Conservation (phyloP, 2,888 invertebrate species). For the Pseudolycoriella hygida region DNA sequence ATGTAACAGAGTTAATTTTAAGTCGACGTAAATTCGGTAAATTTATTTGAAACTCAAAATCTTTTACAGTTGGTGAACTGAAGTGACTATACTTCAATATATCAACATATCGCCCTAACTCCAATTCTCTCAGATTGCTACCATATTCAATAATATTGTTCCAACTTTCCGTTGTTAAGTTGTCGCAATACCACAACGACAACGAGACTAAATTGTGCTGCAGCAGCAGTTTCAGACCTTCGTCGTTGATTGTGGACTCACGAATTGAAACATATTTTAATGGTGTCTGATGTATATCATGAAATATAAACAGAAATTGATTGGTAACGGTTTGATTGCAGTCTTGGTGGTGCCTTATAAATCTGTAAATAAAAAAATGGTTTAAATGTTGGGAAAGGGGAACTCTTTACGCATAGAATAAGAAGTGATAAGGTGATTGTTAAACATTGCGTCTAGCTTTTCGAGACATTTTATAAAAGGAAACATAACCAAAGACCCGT, state of each 20-base stretch:
- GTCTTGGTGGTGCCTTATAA: conserved; percentile 26
- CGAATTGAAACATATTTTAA: conserved; percentile 50
- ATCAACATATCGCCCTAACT: conserved; percentile 49
- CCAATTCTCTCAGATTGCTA: conserved; percentile 47
- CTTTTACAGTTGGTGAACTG: conserved; percentile 35
- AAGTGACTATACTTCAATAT: conserved; percentile 35
- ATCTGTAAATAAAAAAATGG: conserved; percentile 22
- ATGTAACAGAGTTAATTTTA: conserved; percentile 26
- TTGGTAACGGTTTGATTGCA: conserved; percentile 39
- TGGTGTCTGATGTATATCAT: conserved; percentile 45
- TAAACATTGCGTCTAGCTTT: neutral
- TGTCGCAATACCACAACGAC: conserved; percentile 56
- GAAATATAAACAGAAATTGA: conserved; percentile 51
- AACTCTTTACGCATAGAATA: conserved; percentile 10
- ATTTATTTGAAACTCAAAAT: conserved; percentile 40
- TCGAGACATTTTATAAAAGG: no score
- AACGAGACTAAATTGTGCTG: conserved; percentile 56
- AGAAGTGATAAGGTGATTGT: neutral
- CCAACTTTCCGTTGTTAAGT: conserved; percentile 43
- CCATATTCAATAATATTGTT: conserved; percentile 50
- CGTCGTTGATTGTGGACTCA: conserved; percentile 52
- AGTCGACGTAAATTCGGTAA: conserved; percentile 26
- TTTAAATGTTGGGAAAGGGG: no score
- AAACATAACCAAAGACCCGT: no score
- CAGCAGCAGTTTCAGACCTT: conserved; percentile 49